Conservation (phyloP, 2,113 vertebrate species). For the Gobius niger region DNA sequence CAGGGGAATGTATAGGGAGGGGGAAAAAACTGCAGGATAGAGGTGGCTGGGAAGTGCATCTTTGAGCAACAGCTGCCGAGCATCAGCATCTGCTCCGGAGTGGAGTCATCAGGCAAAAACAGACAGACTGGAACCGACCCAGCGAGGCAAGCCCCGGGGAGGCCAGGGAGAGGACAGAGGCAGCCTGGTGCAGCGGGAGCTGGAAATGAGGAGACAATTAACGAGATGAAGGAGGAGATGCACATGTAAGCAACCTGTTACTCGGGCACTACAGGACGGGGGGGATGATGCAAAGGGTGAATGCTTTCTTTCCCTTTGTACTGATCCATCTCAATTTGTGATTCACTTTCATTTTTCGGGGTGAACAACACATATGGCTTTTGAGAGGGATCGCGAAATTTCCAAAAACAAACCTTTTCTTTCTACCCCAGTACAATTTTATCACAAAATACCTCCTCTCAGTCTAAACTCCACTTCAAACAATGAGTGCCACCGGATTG, state of each 20-base stretch:
- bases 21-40: conserved; percentile 10
- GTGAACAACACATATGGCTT: too few species aligned
- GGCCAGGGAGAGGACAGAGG: conserved; percentile 37
- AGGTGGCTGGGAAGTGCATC: conserved; percentile 13
- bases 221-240: conserved; percentile 34
- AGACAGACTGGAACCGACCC: conserved; percentile 75
- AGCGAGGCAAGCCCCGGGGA: conserved; percentile 63
- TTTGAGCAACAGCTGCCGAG: conserved; percentile 69
- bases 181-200: background rate
- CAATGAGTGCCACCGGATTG: too few species aligned
- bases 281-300: background rate
- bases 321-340: background rate
- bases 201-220: conserved; percentile 44
- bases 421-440: too few species aligned
- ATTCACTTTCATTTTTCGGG: background rate
- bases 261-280: conserved; percentile 11
- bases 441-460: too few species aligned
- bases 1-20: conserved; percentile 33
- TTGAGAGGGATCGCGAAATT: too few species aligned
- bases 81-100: conserved; percentile 74
- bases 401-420: too few species aligned
- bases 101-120: conserved; percentile 71
- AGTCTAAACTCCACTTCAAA: too few species aligned
- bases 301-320: background rate
- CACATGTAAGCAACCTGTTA: conserved; percentile 42